These are phyloP conservation scores for Bucorvus abyssinicus DNA, from an alignment of 2,797 vertebrate genomes.

Conservation along the genomic window DNA sequence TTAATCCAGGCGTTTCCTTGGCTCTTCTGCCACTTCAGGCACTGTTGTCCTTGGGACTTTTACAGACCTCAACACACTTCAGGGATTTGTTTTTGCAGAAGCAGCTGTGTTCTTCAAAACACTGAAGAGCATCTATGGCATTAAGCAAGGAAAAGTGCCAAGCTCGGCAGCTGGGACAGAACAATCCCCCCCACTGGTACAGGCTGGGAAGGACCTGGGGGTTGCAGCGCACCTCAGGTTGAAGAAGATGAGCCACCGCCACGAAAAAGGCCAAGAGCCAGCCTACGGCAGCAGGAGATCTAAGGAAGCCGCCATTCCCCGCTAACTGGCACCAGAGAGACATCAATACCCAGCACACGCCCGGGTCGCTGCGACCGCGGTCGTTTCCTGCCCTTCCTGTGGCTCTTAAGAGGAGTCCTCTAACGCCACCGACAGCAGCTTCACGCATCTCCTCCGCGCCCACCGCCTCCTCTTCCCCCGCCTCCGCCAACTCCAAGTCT, in stretches of 20 bases:
- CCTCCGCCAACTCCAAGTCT: not conserved
- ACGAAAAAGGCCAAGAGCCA: not conserved
- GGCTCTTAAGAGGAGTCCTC: not conserved
- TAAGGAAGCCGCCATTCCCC: not conserved
- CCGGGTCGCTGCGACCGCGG: fast-evolving
- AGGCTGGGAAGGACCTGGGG: not conserved
- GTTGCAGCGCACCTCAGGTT: not conserved
- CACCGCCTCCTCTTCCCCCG: not conserved
- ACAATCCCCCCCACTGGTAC: not conserved
- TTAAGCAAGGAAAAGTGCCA: not conserved
- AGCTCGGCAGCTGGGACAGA: not conserved
- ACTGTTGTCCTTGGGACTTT: not conserved
- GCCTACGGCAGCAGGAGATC: not conserved
- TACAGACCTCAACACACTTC: not conserved
- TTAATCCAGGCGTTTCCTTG: not conserved
- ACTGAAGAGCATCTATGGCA: not conserved
- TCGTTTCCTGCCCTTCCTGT: not conserved
- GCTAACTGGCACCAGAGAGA: not conserved
- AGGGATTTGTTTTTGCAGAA: not conserved
- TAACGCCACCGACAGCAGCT: fast-evolving
- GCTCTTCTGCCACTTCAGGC: not conserved
- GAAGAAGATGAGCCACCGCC: not conserved
- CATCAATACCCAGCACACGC: not conserved
- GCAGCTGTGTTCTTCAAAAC: constrained; percentile 6
- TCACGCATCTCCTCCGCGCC: not conserved